Evolutionary conservation across 2,888 invertebrate species (phyloP), one percentile per base, ranked within the genome.

Genomic region (Eupithecia vulgata): DNA sequence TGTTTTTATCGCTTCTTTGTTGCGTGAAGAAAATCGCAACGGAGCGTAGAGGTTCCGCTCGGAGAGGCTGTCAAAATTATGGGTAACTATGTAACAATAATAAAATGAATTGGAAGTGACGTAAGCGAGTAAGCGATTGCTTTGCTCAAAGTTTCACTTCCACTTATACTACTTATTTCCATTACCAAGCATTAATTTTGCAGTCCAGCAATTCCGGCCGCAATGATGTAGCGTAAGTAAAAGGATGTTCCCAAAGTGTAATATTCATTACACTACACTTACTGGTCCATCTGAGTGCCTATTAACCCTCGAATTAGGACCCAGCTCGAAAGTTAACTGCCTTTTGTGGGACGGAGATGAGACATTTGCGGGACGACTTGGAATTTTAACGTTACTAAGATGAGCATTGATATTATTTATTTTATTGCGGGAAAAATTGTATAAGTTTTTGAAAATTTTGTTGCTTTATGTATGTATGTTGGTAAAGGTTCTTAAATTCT

Each of bases 291-390:
- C 81, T 81, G 83, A 81, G 78, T 82, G 85, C 84, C 90, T 85
- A 91, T 92, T 92, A 91, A 91, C 92, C 91, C 91, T 88, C 85
- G 84, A 91, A 90, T 90, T 90, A 89, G 86, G 85, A 83, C 82
- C 82, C 83, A 81, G 83, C 79, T 81, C 84, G 80, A 84, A 65
- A 89, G 88, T 89, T 90, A 91, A 90, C 89, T 90, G 88, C 88
- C 86, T 84, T 85, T 86, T 86, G 87, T 82, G 89, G 88, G 81
- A 80, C 84, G 86, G 85, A 88, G 91, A 91, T 85, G 90, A 57
- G 57, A 85, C 88, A 88, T 87, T 85, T 85, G 85, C 77, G 76
- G 78, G 67, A 73, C 67, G 82, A 84, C 83, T 84, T 82, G 83
- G 83, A 84, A 83, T 83, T 83, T 83, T 80, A 81, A 80, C 78